Conservation (phyloP, 2,888 invertebrate genomes). For the Drosophila fungiperda region DNA sequence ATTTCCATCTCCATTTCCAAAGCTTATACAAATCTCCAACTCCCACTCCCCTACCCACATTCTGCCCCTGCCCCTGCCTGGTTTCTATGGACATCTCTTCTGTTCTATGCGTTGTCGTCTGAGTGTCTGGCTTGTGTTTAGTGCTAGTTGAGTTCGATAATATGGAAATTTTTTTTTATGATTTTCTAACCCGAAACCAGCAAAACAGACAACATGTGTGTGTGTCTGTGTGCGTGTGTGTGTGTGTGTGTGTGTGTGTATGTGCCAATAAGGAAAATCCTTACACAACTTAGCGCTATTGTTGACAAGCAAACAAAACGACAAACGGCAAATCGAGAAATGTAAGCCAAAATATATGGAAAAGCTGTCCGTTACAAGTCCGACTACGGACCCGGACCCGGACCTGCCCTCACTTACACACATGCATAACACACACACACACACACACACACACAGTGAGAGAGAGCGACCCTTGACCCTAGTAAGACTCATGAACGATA, state of each 20-base stretch:
- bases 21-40: neutral
- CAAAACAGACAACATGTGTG: constrained; percentile 48
- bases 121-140: constrained; percentile 39
- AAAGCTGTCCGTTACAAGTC: constrained; percentile 31
- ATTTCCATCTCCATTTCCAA: constrained; percentile 1
- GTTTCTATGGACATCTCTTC: constrained; percentile 21
- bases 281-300: constrained; percentile 42
- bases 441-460: no score
- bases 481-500: constrained; percentile 71
- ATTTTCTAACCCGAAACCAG: constrained; percentile 74
- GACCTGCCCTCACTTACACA: constrained; percentile 40
- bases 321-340: constrained; percentile 47
- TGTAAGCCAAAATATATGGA: constrained; percentile 68
- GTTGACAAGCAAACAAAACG: constrained; percentile 64
- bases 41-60: neutral
- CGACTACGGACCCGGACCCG: constrained; percentile 15
- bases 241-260: constrained; percentile 13
- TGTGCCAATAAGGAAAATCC: constrained; percentile 42
- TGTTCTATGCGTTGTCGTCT: constrained; percentile 5
- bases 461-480: constrained; percentile 66
- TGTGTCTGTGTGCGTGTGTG: constrained; percentile 14
- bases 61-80: neutral
- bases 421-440: constrained; percentile 2
- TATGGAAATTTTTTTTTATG: constrained; percentile 83
- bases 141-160: constrained; percentile 80